phyloP scores from a whole-genome alignment of 2,113 vertebrate species.

The Melanocharis versteri region DNA sequence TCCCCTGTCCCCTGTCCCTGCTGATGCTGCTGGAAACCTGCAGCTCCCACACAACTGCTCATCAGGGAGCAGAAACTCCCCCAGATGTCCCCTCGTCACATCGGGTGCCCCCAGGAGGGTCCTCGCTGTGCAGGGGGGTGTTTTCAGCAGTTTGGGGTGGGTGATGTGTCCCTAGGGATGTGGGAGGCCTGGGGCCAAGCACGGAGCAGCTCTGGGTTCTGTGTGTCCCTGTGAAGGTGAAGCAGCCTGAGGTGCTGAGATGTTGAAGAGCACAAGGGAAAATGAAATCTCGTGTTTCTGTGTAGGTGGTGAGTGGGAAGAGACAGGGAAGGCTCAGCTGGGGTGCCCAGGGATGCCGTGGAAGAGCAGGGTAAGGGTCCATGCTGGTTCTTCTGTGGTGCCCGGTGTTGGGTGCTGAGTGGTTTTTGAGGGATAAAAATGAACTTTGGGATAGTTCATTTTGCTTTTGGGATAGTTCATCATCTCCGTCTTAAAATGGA shows the following conservation, averaged over 20 bases:
- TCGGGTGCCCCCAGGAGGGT: not conserved
- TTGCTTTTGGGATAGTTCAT: not conserved
- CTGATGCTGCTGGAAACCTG: not conserved
- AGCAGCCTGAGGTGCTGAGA: not conserved
- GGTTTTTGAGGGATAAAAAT: not conserved
- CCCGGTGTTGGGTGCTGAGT: not conserved
- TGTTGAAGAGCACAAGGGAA: no score
- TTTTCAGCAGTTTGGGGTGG: not conserved
- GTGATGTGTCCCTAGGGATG: not conserved
- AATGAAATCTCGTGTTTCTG: fast-evolving
- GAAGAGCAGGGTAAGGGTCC: not conserved
- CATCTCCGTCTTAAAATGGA: not conserved
- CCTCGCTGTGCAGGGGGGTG: not conserved
- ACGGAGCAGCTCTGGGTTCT: not conserved
- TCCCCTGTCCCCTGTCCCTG: not conserved
- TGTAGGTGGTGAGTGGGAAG: not conserved
- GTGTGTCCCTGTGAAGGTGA: no score
- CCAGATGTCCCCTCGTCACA: fast-evolving
- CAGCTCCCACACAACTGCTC: not conserved
- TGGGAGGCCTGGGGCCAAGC: not conserved
- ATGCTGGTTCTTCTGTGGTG: not conserved
- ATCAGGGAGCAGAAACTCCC: not conserved
- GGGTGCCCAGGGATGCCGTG: not conserved
- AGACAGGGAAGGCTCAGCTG: not conserved
- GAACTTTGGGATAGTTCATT: no score